Evolutionary conservation across 1,140 invertebrate species (phyloP).

Genomic region (Notospermus geniculatus): DNA sequence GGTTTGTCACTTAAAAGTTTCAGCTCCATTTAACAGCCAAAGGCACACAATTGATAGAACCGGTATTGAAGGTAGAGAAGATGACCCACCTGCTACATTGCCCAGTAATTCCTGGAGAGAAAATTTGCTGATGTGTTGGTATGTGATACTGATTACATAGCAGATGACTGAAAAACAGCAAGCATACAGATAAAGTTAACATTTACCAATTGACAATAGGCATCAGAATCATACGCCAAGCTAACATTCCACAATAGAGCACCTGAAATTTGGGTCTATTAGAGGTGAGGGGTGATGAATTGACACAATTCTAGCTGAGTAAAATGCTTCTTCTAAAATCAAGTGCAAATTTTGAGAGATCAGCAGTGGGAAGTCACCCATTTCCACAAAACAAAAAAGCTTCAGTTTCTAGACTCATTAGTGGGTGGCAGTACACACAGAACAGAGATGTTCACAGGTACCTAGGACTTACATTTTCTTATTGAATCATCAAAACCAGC

Average conservation of each 20-base stretch:
- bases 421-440: no score
- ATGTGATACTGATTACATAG: constrained; percentile 94
- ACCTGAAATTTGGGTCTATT: not conserved
- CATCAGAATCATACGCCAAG: not conserved
- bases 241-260: not conserved
- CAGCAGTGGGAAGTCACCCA: no score
- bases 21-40: no score
- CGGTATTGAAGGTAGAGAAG: no score
- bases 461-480: constrained; percentile 78
- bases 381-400: no score
- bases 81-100: constrained; percentile 61
- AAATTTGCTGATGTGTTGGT: constrained; percentile 86
- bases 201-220: no score
- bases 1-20: no score
- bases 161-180: constrained; percentile 71
- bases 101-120: constrained; percentile 81
- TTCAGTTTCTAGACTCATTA: no score
- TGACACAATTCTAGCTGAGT: not conserved
- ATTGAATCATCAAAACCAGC: constrained; percentile 94
- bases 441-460: no score
- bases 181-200: constrained; percentile 5
- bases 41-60: no score
- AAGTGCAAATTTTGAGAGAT: no score
- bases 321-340: not conserved
- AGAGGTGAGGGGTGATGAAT: not conserved